Evolutionary conservation across 2,888 invertebrate genomes (phyloP).

Genomic region (Conus canariensis): DNA sequence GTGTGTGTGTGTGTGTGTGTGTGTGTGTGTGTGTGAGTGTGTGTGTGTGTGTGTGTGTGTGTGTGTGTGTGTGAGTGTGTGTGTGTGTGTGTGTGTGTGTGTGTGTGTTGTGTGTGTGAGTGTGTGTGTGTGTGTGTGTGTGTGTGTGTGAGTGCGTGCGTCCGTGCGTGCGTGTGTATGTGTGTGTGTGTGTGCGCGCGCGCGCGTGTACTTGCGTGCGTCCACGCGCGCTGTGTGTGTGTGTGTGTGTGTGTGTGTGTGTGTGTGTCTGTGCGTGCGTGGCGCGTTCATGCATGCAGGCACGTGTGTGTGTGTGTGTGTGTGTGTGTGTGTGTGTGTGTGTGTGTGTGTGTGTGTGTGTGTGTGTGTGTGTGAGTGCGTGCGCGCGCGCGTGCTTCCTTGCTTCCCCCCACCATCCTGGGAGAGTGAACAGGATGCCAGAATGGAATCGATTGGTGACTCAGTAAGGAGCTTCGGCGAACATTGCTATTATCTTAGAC

Average conservation of each 20-base stretch:
- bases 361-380: not conserved
- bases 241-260: slow-evolving; percentile 6
- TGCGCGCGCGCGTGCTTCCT: not conserved
- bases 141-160: not conserved
- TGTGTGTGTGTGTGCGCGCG: not conserved
- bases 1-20: not conserved
- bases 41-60: slow-evolving; percentile 10
- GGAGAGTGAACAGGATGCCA: no score
- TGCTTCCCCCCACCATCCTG: no score
- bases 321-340: slow-evolving; percentile 10
- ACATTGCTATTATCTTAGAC: no score
- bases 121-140: not conserved
- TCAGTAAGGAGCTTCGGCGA: no score
- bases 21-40: not conserved
- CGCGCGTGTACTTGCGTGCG: not conserved
- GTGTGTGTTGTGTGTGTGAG: not conserved
- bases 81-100: slow-evolving; percentile 1
- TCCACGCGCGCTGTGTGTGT: not conserved
- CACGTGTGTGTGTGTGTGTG: not conserved
- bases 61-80: slow-evolving; percentile 1
- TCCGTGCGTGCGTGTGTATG: not conserved
- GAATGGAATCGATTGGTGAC: no score
- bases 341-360: not conserved
- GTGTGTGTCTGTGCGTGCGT: not conserved
- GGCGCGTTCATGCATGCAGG: not conserved